Percentiles rank a stretch among this genome's conserved stretches.
phyloP scores from a whole-genome alignment of 53 echinoderm and acorn worm species.

The Astropecten irregularis region DNA sequence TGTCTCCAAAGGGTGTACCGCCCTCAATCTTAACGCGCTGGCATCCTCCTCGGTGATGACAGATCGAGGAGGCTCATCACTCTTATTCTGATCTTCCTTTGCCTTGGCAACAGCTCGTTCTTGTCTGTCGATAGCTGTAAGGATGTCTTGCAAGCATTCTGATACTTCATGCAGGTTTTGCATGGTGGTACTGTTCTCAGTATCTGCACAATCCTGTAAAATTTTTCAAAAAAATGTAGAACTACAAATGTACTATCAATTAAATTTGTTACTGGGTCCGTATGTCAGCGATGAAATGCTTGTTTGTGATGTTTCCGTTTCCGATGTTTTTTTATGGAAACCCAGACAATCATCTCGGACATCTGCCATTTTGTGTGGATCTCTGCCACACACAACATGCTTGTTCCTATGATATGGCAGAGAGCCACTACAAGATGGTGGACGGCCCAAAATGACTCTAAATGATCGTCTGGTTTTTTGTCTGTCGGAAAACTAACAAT shows the following conservation, averaged over 20 bases:
- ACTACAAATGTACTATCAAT: neutral
- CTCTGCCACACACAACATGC: neutral
- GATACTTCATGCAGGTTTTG: neutral
- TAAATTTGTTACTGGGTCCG: too few species aligned
- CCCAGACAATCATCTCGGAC: too few species aligned
- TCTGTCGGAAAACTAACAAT: too few species aligned
- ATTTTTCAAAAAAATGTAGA: neutral
- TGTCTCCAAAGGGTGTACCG: neutral
- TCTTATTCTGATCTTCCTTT: neutral
- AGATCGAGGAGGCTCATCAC: neutral
- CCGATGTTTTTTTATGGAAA: neutral
- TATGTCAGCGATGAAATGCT: too few species aligned
- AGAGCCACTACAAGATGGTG: too few species aligned
- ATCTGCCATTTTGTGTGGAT: too few species aligned
- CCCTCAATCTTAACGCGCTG: neutral
- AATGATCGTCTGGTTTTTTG: too few species aligned
- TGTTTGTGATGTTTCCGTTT: neutral
- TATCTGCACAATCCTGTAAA: neutral
- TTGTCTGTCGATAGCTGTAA: neutral
- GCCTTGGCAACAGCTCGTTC: neutral
- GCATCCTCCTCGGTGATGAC: neutral
- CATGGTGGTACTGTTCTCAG: neutral
- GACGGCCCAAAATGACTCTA: too few species aligned
- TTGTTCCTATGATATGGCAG: too few species aligned
- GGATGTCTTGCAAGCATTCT: neutral